These are phyloP conservation scores for Ptychobarbus kaznakovi DNA, from an alignment of 2,797 vertebrate genomes.

Conservation along the genomic window DNA sequence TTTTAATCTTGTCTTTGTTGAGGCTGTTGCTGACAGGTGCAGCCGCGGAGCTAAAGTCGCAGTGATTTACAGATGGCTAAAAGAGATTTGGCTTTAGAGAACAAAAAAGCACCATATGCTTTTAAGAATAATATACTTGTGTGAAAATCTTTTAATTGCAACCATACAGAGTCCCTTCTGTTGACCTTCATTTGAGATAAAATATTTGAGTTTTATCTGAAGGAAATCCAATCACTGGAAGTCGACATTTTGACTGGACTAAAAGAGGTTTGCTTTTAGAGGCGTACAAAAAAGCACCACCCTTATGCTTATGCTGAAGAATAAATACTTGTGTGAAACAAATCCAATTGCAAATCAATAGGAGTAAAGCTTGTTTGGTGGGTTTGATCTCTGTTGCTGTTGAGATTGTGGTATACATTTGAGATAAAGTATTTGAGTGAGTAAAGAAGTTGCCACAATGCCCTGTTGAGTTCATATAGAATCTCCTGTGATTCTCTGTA, in stretches of 20 bases:
- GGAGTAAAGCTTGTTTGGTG: no score
- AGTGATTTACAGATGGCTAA: conserved; percentile 35
- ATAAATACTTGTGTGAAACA: conserved; percentile 50
- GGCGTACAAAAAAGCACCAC: background rate
- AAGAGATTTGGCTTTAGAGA: no score
- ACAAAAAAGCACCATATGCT: no score
- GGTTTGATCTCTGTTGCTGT: background rate
- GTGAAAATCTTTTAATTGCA: no score
- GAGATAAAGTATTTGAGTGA: background rate
- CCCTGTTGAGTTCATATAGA: background rate
- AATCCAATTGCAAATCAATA: no score
- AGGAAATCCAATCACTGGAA: no score
- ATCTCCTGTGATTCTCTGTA: background rate
- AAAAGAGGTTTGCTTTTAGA: conserved; percentile 17
- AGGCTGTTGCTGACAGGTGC: conserved; percentile 14
- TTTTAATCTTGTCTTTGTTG: conserved; percentile 46
- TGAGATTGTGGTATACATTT: background rate
- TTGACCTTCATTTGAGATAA: no score
- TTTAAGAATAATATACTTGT: no score
- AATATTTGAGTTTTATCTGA: conserved; percentile 47
- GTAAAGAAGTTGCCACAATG: no score
- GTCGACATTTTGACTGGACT: no score
- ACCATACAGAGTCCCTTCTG: no score
- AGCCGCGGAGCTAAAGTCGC: no score
- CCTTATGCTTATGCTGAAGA: conserved; percentile 1